phyloP scores from a whole-genome alignment of 2,797 vertebrate genomes.

The Rallus crepitans region DNA sequence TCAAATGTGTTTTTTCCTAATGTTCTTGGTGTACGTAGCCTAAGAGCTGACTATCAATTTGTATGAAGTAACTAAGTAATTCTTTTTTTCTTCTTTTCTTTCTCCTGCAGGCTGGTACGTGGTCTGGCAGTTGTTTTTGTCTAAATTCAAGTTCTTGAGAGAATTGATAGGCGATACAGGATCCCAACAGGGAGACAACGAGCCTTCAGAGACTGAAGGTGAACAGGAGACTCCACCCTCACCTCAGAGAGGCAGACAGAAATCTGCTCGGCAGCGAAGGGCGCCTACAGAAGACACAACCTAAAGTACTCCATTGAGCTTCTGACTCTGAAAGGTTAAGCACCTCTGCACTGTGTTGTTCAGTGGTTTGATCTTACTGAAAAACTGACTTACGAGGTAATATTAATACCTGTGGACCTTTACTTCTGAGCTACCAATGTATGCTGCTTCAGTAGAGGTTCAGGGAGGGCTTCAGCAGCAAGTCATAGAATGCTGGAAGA shows the following conservation, averaged over 20 bases:
- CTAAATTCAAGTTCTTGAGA: conserved; percentile 97
- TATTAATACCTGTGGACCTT: background rate
- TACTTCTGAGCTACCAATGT: conserved; percentile 18
- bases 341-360: conserved; percentile 24
- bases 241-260: conserved; percentile 80
- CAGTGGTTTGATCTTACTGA: conserved; percentile 29
- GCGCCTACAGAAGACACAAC: conserved; percentile 76
- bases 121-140: conserved; percentile 98
- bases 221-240: conserved; percentile 79
- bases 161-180: conserved; percentile 93
- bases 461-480: conserved; percentile 44
- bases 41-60: background rate
- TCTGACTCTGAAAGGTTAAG: background rate
- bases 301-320: background rate
- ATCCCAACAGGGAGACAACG: conserved; percentile 88
- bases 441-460: background rate
- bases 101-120: conserved; percentile 93
- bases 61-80: background rate
- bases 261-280: conserved; percentile 86
- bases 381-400: conserved; percentile 15
- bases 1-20: fast-evolving
- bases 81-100: background rate
- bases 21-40: background rate
- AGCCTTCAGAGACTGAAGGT: conserved; percentile 85
- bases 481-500: conserved; percentile 45